Base-by-base conservation (phyloP, 2,888 invertebrate genomes). In the Lymantria monacha region DNA sequence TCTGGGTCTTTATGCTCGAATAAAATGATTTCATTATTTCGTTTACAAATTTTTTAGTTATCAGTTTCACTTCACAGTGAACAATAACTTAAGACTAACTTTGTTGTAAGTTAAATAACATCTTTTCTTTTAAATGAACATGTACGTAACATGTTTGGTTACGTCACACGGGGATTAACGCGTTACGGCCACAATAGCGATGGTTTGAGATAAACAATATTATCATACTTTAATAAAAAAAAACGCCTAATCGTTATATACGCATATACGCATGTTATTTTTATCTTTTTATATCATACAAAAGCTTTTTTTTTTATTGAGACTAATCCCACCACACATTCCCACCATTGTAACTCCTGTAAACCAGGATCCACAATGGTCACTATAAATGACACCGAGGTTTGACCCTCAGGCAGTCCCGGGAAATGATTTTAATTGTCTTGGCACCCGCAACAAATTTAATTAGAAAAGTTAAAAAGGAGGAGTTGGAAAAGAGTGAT, bases 91-190 rank as follows among this genome's bases (percentile, higher is more conserved):
- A 46, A 46, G 37, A 15, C 9, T 2, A 22, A 30, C 30, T 38
- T 40, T 30, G 14, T 49, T 49, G 49, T 41, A 46, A 42, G 37
- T 50, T 41, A 42, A 45, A 37, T 46, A 13, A 9, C 30, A 9
- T n/a, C 9, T 12, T 38, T 40, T 15, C 37, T 30, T 51, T 47
- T 43, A 42, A 30, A 30, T 43, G 46, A 49, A 14, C 5, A 8
- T 38, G n/a, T n/a, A n/a, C n/a, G n/a, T n/a, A n/a, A 56, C 51
- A 46, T 53, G 42, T 55, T 55, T 44, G 47, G 36, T 33, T 38
- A 45, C 48, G 51, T 74, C 74, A 46, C 75, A 76, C 74, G 68
- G 57, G 51, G 76, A 69, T 76, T 75, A 73, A n/a, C 53, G 59
- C 53, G 33, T 56, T 60, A 46, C 37, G 46, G 56, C 60, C 56